Evolutionary conservation across 2,888 invertebrate species (phyloP), one percentile per base, ranked within the genome.

Genomic region (Drosophila peninsularis): DNA sequence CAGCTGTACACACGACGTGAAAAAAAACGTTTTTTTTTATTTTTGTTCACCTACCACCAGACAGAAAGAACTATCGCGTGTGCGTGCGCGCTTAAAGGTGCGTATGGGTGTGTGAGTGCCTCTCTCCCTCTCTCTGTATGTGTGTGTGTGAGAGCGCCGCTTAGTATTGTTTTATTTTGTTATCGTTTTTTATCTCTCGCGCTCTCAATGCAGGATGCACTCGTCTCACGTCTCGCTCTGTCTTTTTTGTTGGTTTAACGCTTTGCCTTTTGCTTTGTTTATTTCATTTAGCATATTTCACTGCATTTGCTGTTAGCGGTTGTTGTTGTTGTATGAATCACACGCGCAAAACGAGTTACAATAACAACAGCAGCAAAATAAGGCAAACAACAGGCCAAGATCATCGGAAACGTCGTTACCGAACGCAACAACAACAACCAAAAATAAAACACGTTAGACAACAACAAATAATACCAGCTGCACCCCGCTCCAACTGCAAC

Each of bases 321-420:
- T 45, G 54, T 57, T 84, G 56, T 30, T 84, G 56, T 53, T 71
- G 76, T 64, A 82, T 82, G 87, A 83, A 78, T 82, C 83, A 83
- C 82, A 80, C 73, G 72, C 82, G 81, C 72, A 75, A 85, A 83
- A 83, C 82, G 65, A 83, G 82, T 82, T 82, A 83, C 82, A 82
- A 75, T 58, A 71, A 64, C 53, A 72, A 67, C 63, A 60, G 24
- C 24, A 24, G 24, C 24, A 24, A 47, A 62, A 69, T 62, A 64
- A 74, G 68, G 55, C 62, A 62, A 69, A 83, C 73, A 77, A 62
- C 79, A 45, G 76, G 82, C 82, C 82, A 87, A 83, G 88, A 87
- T 85, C 82, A 82, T 63, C 79, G 79, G 62, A 78, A 83, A 81
- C 80, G 71, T 75, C 67, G 71, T 41, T 32, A 63, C 70, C 62